Base-by-base conservation (phyloP, 2,113 vertebrate species). In the Odocoileus virginianus region DNA sequence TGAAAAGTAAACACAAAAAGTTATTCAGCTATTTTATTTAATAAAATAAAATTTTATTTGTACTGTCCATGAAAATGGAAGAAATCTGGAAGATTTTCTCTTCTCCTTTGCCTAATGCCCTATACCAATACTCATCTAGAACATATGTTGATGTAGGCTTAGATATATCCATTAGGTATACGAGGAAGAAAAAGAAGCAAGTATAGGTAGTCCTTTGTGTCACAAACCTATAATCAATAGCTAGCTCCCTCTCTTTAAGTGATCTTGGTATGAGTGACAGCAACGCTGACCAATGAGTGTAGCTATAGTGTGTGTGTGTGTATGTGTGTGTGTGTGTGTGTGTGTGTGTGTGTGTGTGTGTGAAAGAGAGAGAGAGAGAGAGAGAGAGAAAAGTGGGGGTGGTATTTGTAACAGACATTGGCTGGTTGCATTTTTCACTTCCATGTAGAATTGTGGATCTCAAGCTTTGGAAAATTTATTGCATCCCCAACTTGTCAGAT, bases 61-160 rank as follows among this genome's bases (percentile, higher is more conserved):
- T 36, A 55, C 3, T 58, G 14, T 47, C 74, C 10, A 6, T 28
- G 25, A 36, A 40, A 78, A 95, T 7, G 88, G 95, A 92, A 76
- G 60, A 97, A n/a, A 52, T 87, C 55, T 96, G 21, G 40, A 97
- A 94, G 94, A 83, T 7, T 52, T 23, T 60, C 47, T 64, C 50
- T 93, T 76, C 25, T 93, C 85, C 2, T 10, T 90, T 95, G 84
- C 94, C 79, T 47, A 16, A 94, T 28, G 67, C 40, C n/a, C 54
- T n/a, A 0, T 33, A 83, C 58, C 82, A 81, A 91, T 36, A 74
- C 7, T 5, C 36, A 91, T 28, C 2, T 7, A 0, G 57, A 57
- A n/a, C 58, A 67, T 55, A 17, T 4, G 27, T 23, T 40, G 17
- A 96, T 0, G 9, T 87, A 43, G 28, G 71, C 52, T 79, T 83